A percentile compares a stretch with the other conserved stretches of the same genome.
Evolutionary conservation across 37 sponge, comb jelly and placozoan species (phyloP).

Genomic region (Chondrosia reniformis): DNA sequence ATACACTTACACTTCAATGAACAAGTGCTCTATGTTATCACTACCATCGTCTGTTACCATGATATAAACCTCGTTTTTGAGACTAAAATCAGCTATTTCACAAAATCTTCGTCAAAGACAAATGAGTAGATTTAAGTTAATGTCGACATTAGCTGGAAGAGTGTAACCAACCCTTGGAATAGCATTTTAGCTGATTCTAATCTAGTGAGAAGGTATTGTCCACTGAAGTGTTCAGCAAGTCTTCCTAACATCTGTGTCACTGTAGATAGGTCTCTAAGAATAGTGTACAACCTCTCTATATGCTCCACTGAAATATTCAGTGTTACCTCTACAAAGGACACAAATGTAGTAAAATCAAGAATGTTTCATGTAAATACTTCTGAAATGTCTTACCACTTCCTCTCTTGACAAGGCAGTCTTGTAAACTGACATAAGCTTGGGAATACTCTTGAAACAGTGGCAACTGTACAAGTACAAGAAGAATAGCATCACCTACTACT

Average conservation of each 20-base stretch:
- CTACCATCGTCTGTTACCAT: conserved; percentile 5
- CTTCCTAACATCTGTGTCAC: conserved; percentile 68
- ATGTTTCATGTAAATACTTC: too few relatives aligned
- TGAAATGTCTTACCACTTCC: conserved; percentile 34
- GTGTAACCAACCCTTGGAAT: conserved; percentile 29
- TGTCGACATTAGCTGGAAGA: too few relatives aligned
- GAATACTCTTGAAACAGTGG: conserved; percentile 57
- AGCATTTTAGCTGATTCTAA: conserved; percentile 48
- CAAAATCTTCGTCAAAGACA: too few relatives aligned
- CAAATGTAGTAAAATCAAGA: too few relatives aligned
- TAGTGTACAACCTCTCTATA: conserved; percentile 54
- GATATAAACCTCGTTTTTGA: too few relatives aligned
- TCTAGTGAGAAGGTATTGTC: conserved; percentile 27
- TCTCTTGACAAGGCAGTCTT: conserved; percentile 12
- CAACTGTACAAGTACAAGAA: conserved; percentile 6
- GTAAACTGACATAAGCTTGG: conserved; percentile 45
- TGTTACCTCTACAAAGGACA: neutral
- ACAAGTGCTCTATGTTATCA: conserved; percentile 52
- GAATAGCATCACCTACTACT: too few relatives aligned
- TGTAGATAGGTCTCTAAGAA: conserved; percentile 70
- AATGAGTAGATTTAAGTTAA: too few relatives aligned
- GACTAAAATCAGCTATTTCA: too few relatives aligned
- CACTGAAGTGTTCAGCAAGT: conserved; percentile 75
- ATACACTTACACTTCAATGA: conserved; percentile 18
- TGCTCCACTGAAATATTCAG: neutral